Conservation (phyloP, 2,888 invertebrate species). For the Drosophila helvetica region DNA sequence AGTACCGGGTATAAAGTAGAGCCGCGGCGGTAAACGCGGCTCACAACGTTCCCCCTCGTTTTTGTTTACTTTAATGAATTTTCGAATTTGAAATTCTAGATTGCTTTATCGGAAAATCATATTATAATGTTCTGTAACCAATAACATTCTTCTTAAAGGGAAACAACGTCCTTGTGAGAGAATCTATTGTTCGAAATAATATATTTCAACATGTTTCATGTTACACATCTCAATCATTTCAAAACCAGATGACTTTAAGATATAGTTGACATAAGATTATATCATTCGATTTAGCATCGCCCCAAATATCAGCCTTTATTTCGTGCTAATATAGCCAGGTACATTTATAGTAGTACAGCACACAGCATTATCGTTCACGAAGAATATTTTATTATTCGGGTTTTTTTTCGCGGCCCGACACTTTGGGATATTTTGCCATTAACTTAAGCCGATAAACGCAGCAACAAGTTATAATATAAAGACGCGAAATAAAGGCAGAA, state of each 20-base stretch:
- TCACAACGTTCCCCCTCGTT: no score
- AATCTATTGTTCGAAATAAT: background rate
- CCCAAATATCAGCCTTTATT: no score
- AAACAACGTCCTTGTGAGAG: background rate
- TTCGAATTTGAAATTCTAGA: no score
- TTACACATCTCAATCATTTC: no score
- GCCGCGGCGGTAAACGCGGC: no score
- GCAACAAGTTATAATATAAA: conserved; percentile 78
- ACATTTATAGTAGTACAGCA: background rate
- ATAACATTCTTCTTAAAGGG: background rate
- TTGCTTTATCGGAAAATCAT: no score
- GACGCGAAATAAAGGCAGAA: conserved; percentile 45
- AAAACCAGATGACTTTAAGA: no score
- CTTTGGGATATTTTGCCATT: conserved; percentile 16
- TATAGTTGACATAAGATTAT: no score
- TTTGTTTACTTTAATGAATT: no score
- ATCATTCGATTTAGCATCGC: background rate
- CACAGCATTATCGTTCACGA: background rate
- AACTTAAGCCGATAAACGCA: conserved; percentile 50
- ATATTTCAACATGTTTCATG: no score
- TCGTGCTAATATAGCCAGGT: background rate
- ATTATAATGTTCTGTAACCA: no score
- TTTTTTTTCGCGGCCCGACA: conserved; percentile 31
- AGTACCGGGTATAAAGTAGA: no score
- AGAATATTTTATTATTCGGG: background rate